phyloP scores from a whole-genome alignment of 2,113 vertebrate genomes.

The Syngnathus floridae region DNA sequence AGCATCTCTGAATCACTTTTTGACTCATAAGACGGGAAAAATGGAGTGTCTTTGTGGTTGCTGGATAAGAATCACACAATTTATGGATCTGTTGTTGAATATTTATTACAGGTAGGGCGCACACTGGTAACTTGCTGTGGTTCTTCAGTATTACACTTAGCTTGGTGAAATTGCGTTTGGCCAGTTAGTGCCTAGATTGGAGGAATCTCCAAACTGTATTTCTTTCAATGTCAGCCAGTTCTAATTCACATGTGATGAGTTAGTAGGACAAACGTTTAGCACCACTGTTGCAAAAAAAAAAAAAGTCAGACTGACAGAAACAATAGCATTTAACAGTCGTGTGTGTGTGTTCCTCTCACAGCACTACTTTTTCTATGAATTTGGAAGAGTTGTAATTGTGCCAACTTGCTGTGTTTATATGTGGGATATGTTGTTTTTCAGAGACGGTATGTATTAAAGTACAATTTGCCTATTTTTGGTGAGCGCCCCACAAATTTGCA shows the following conservation, averaged over 20 bases:
- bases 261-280: slow-evolving; percentile 15
- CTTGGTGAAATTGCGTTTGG: slow-evolving; percentile 23
- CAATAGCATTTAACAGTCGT: slow-evolving; percentile 34
- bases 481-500: neutral
- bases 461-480: slow-evolving; percentile 1
- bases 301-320: slow-evolving; percentile 1
- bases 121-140: slow-evolving; percentile 34
- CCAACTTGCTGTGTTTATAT: slow-evolving; percentile 69
- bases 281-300: slow-evolving; percentile 22
- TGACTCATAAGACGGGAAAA: slow-evolving; percentile 19
- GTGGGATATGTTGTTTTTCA: slow-evolving; percentile 56
- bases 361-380: slow-evolving; percentile 61
- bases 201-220: slow-evolving; percentile 30
- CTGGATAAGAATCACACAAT: slow-evolving; percentile 27
- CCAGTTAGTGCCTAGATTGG: slow-evolving; percentile 55
- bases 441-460: slow-evolving; percentile 64
- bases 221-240: slow-evolving; percentile 40
- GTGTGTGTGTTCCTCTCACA: slow-evolving; percentile 42
- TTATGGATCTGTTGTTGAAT: slow-evolving; percentile 46
- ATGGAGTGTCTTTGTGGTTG: slow-evolving; percentile 36
- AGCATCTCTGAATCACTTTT: slow-evolving; percentile 35
- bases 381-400: slow-evolving; percentile 67
- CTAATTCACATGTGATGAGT: slow-evolving; percentile 16
- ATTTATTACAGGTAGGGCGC: slow-evolving; percentile 21
- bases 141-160: slow-evolving; percentile 39